phyloP scores from a whole-genome alignment of 2,797 vertebrate species.

The Sebastiscus tertius region DNA sequence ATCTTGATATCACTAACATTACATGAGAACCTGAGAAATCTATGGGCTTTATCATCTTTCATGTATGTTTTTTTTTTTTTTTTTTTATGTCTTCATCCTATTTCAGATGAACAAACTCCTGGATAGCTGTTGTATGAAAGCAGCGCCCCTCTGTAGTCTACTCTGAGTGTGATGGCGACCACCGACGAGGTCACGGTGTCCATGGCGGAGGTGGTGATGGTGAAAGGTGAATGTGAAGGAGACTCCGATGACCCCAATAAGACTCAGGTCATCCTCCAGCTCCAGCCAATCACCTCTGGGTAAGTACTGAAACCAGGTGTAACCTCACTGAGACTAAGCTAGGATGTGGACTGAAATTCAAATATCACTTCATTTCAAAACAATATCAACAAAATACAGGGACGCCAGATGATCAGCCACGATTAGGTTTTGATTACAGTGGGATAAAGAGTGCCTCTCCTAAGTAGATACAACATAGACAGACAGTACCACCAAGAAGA shows the following conservation, averaged over 20 bases:
- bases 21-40: background rate
- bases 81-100: background rate
- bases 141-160: slow-evolving; percentile 17
- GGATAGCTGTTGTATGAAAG: slow-evolving; percentile 32
- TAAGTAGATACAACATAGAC: background rate
- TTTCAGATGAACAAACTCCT: slow-evolving; percentile 57
- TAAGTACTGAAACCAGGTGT: slow-evolving; percentile 69
- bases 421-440: background rate
- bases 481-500: background rate
- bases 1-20: background rate
- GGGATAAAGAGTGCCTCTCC: background rate
- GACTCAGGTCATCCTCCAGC: slow-evolving; percentile 94
- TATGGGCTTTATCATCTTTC: background rate
- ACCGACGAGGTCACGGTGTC: slow-evolving; percentile 91
- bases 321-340: background rate
- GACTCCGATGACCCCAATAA: slow-evolving; percentile 89
- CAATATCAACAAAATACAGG: background rate
- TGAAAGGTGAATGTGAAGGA: slow-evolving; percentile 87
- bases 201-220: slow-evolving; percentile 92
- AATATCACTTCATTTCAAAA: background rate
- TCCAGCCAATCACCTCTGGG: slow-evolving; percentile 92
- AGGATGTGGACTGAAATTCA: background rate
- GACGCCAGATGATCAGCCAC: background rate
- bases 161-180: slow-evolving; percentile 86
- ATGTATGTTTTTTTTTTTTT: background rate